Percentiles rank a stretch among this genome's conserved stretches.
phyloP scores from a whole-genome alignment of 2,888 invertebrate species.

The Noctua fimbriata region DNA sequence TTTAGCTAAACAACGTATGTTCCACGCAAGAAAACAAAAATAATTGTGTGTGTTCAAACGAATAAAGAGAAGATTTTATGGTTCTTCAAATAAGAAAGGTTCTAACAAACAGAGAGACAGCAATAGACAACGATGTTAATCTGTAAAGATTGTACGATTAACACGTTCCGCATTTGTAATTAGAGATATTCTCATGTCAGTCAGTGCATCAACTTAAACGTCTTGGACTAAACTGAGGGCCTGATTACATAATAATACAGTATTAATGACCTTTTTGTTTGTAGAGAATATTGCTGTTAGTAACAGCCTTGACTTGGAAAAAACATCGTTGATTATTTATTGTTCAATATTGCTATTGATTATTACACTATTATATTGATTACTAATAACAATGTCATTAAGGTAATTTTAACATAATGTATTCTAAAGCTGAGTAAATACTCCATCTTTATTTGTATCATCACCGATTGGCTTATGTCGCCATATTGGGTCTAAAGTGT shows the following conservation, averaged over 20 bases:
- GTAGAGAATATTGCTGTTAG: slow-evolving; percentile 31
- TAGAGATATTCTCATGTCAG: slow-evolving; percentile 77
- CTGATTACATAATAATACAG: slow-evolving; percentile 35
- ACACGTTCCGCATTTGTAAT: slow-evolving; percentile 75
- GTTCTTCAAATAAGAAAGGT: slow-evolving; percentile 27
- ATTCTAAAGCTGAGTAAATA: background rate
- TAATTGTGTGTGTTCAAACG: background rate
- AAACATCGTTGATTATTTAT: slow-evolving; percentile 10
- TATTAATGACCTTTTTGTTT: slow-evolving; percentile 31
- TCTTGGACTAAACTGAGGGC: slow-evolving; percentile 27
- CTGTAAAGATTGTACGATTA: slow-evolving; percentile 68
- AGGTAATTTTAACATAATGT: slow-evolving; percentile 1
- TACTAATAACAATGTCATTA: background rate
- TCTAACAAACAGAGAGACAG: slow-evolving; percentile 31
- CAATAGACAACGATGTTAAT: slow-evolving; percentile 57
- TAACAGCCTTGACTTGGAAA: slow-evolving; percentile 27
- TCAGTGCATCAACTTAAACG: slow-evolving; percentile 60
- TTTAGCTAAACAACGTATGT: background rate
- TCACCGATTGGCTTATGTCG: background rate
- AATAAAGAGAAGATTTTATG: slow-evolving; percentile 19
- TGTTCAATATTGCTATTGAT: slow-evolving; percentile 7
- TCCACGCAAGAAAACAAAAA: background rate
- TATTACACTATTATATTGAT: slow-evolving; percentile 12
- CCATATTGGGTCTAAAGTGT: slow-evolving; percentile 22
- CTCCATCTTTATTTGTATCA: slow-evolving; percentile 6